A percentile compares a stretch with the other conserved stretches of the same genome.
These are phyloP conservation scores for Drosophila pallidifrons DNA, from an alignment of 1,140 invertebrate genomes.

Conservation along the genomic window DNA sequence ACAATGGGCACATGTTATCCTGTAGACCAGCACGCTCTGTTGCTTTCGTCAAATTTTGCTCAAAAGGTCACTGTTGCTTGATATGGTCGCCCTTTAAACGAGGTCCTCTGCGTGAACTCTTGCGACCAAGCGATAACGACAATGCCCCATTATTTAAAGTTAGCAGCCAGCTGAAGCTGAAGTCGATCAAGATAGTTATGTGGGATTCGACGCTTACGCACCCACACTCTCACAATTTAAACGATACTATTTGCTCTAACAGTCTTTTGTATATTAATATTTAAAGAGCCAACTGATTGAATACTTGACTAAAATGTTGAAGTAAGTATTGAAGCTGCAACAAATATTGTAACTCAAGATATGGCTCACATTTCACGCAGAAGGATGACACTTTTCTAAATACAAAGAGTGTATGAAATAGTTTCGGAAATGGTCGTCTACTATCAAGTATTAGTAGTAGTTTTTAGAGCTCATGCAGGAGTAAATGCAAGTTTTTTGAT, in stretches of 20 bases:
- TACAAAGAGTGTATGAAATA: too few species aligned
- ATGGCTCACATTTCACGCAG: too few species aligned
- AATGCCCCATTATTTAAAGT: constrained; percentile 14
- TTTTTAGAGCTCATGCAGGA: too few species aligned
- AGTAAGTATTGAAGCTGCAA: too few species aligned
- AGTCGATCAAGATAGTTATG: constrained; percentile 5
- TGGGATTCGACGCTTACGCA: constrained; percentile 1
- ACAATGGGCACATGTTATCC: background rate
- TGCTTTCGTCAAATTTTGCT: background rate
- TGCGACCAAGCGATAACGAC: constrained; percentile 67
- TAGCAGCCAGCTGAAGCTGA: background rate
- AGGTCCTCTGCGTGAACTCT: constrained; percentile 69
- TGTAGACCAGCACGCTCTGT: background rate
- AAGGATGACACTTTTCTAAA: too few species aligned
- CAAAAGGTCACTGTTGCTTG: background rate
- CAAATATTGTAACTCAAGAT: too few species aligned
- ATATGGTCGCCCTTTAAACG: constrained; percentile 19
- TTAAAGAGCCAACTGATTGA: too few species aligned
- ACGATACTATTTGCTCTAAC: background rate
- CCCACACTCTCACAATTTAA: background rate
- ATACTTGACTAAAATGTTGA: too few species aligned
- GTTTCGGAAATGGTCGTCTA: too few species aligned
- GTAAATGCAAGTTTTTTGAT: too few species aligned
- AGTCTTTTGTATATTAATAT: too few species aligned
- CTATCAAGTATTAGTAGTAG: too few species aligned